Evolutionary conservation across 2,888 invertebrate species (phyloP).

Genomic region (Drosophila basisetae): DNA sequence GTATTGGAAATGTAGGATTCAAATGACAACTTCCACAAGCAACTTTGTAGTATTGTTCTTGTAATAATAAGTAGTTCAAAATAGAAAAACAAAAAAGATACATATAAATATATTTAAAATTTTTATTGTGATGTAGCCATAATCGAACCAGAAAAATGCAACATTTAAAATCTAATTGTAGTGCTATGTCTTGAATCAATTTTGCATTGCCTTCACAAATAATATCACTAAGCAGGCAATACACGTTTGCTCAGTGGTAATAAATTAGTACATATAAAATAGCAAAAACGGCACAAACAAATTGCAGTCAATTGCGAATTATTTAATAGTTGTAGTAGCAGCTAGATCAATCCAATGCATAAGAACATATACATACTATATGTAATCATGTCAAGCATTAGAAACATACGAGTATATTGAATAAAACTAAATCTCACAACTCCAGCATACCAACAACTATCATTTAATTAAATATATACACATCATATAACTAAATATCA

Average conservation of each 20-base stretch:
- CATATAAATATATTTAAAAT: slow-evolving; percentile 9
- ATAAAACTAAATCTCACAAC: slow-evolving; percentile 25
- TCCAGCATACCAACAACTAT: slow-evolving; percentile 18
- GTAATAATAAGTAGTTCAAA: slow-evolving; percentile 9
- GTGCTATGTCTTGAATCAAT: slow-evolving; percentile 8
- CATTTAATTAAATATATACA: slow-evolving; percentile 8
- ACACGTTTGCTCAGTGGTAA: not conserved
- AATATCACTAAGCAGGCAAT: not conserved
- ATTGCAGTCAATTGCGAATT: slow-evolving; percentile 20
- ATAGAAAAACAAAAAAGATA: slow-evolving; percentile 2
- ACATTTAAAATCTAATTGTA: slow-evolving; percentile 19
- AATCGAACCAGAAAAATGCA: slow-evolving; percentile 28
- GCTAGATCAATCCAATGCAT: slow-evolving; percentile 14
- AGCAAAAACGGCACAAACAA: not conserved
- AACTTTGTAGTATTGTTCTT: slow-evolving; percentile 40
- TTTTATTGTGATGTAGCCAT: slow-evolving; percentile 57
- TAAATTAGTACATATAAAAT: not conserved
- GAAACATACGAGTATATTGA: not conserved
- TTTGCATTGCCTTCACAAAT: slow-evolving; percentile 1
- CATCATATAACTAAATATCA: not conserved
- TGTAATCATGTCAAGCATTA: slow-evolving; percentile 14
- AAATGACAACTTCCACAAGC: slow-evolving; percentile 31
- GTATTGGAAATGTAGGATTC: slow-evolving; percentile 13
- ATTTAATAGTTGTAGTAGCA: slow-evolving; percentile 29
- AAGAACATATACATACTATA: slow-evolving; percentile 10